phyloP scores from a whole-genome alignment of 2,888 invertebrate species.

The Dynastes hyllus region DNA sequence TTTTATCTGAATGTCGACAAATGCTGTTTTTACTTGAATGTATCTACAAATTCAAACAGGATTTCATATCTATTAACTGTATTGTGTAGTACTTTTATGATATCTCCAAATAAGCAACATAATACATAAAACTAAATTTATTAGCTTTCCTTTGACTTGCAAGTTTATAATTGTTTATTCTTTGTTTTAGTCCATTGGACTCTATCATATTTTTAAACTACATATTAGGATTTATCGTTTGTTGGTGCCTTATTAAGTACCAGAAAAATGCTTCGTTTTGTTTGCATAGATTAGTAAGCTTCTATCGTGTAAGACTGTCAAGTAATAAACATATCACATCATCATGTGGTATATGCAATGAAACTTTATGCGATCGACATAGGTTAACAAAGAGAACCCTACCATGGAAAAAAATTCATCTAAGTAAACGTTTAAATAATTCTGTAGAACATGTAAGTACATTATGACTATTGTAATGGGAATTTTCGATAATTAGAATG shows the following conservation, averaged over 20 bases:
- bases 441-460: constrained; percentile 82
- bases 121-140: no score
- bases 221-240: constrained; percentile 68
- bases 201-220: constrained; percentile 67
- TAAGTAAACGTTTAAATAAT: constrained; percentile 82
- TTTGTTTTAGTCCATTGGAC: constrained; percentile 66
- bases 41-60: no score
- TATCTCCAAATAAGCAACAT: no score
- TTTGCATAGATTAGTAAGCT: constrained; percentile 64
- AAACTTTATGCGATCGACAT: constrained; percentile 75
- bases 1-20: background rate
- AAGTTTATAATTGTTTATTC: background rate
- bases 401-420: constrained; percentile 80
- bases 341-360: constrained; percentile 77
- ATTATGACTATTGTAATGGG: background rate
- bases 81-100: no score
- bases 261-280: constrained; percentile 62
- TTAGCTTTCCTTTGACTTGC: background rate
- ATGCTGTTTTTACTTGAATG: no score
- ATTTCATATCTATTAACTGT: no score
- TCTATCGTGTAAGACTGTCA: constrained; percentile 60
- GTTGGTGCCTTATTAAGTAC: constrained; percentile 69
- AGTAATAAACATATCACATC: constrained; percentile 58
- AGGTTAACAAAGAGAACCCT: constrained; percentile 66
- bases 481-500: no score